Evolutionary conservation across 2,113 vertebrate species (phyloP).

Genomic region (Nesogale talazaci): DNA sequence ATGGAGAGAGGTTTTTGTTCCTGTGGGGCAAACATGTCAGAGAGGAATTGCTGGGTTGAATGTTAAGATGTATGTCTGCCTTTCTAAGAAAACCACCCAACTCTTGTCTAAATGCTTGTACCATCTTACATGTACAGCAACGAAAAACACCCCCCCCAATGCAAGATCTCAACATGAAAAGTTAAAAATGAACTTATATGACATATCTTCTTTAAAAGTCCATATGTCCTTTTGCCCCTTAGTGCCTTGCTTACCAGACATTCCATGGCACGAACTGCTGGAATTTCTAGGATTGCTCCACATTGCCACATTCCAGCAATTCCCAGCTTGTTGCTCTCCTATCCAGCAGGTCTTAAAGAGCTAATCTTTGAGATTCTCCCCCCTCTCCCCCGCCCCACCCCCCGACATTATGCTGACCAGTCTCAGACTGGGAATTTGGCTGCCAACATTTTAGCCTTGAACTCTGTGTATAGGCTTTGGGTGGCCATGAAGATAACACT

Average conservation of each 20-base stretch:
- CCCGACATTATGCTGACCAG: conserved; percentile 26
- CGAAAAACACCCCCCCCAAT: neutral
- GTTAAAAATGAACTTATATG: neutral
- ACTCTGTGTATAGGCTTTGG: conserved; percentile 43
- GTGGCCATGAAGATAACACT: conserved; percentile 33
- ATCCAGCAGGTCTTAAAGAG: conserved; percentile 32
- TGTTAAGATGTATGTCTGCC: neutral
- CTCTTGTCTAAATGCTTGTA: neutral
- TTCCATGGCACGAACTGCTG: conserved; percentile 20
- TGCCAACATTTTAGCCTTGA: neutral
- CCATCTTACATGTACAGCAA: neutral
- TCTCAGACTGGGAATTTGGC: conserved; percentile 22
- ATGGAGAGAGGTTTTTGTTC: neutral
- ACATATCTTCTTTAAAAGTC: too few relatives aligned
- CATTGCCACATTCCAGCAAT: conserved; percentile 61
- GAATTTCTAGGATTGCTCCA: conserved; percentile 23
- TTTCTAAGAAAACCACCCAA: neutral
- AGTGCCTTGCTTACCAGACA: neutral
- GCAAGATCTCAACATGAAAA: neutral
- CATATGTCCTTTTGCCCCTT: neutral
- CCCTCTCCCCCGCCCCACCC: neutral
- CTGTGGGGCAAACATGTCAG: neutral
- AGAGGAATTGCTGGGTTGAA: neutral
- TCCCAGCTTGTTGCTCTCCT: conserved; percentile 69
- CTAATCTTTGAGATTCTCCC: conserved; percentile 54